Base-by-base conservation (phyloP, 1,140 invertebrate species). In the Drosophila triauraria region DNA sequence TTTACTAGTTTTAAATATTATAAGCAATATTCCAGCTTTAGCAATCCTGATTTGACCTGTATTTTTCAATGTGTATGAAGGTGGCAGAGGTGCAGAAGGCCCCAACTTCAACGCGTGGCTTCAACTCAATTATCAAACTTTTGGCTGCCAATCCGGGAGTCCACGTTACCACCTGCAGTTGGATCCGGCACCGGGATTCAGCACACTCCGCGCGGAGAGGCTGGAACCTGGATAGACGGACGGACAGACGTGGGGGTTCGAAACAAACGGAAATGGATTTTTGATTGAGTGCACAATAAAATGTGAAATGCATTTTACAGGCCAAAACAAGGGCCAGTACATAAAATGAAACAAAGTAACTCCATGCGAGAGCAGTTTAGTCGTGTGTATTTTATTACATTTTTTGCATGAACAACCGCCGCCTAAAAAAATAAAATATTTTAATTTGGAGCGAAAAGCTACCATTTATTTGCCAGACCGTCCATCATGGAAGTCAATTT, bases 271-370 rank as follows among this genome's bases (percentile, higher is more conserved):
- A 90, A 88, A 88, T 88, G 84, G 84, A 88, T 88, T 88, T 88
- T 88, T 88, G 85, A 88, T 88, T 88, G 84, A 88, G 84, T 88
- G 84, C 84, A 84, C 84, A 88, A 90, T 88, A 88, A 88, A 88
- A 88, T 88, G 85, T 84, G 78, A 88, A 88, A 88, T 90, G 84
- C 84, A 87, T 84, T 87, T 87, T 84, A 87, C 80, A 87, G 70
- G 68, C 80, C 72, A 68, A 72, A 84, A 84, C 75, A 83, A 71
- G 61, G 65, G 70, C 38, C 46, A 35, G 57, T 54, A 48, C 30
- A 53, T 38, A 47, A 63, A 57, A 44, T 47, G 48, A 48, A 76
- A 68, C 40, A 60, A 62, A 46, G 20, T 51, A 75, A 78, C 40
- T 38, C 53, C 42, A 15, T 38, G 32, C 13, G 58, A 63, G 47